Base-by-base conservation (phyloP, 2,797 vertebrate genomes). In the Pseudochirops corinnae region DNA sequence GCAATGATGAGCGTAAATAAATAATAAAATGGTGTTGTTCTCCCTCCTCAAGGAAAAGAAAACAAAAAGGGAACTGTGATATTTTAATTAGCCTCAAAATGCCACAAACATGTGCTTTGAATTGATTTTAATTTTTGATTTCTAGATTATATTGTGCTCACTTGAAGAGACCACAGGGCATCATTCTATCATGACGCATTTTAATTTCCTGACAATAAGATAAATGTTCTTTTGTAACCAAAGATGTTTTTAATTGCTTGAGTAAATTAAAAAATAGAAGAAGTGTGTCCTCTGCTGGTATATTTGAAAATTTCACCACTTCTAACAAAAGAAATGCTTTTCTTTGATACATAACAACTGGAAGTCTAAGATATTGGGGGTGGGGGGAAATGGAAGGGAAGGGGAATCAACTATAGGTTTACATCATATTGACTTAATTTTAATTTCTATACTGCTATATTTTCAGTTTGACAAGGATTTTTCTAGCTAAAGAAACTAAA, bases 261-360 rank as follows among this genome's bases (percentile, higher is more conserved):
- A 0, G 0, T 50, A 93, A 91, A 58, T 29, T 74, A 91, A 62
- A 91, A 74, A 93, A 93, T 74, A 94, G 95, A 56, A 74, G 28
- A 95, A 95, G 93, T 93, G 24, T 96, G 97, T 97, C 98, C 96
- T 97, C 97, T 98, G 95, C 96, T 0, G 97, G 96, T 91, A 62
- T 3, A 55, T 13, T 93, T 90, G 55, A 90, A 95, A 55, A 56
- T 87, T 87, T 1, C 2, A 95, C 28, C 24, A 97, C 94, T 97
- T 97, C 82, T 56, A 93, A 96, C 95, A 98, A 97, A 98, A 97
- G 50, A 96, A 95, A 95, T 94, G 96, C 12, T 55, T 93, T 94
- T 92, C 55, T 46, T 94, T 94, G 16, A 94, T 58, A 90, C 16
- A 94, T 14, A 56, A 93, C 67, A 92, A 39, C 28, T 74, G 46